Evolutionary conservation across 2,797 vertebrate genomes (phyloP).

Genomic region (Phrynocephalus guinanensis): DNA sequence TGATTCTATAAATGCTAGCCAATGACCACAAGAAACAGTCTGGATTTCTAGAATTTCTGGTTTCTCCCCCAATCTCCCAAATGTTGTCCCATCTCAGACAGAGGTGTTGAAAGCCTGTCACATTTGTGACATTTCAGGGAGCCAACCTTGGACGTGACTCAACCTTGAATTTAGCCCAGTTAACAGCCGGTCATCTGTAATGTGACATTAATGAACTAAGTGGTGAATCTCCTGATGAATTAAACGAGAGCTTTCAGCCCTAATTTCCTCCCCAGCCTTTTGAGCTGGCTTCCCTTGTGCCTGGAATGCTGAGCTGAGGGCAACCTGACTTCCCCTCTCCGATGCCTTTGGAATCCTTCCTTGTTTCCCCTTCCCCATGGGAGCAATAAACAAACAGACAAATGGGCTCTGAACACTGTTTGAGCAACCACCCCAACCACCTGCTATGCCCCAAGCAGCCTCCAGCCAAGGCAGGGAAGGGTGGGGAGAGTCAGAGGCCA

Average conservation of each 20-base stretch:
- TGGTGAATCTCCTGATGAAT: neutral
- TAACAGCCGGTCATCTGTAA: neutral
- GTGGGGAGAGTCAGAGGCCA: constrained; percentile 30
- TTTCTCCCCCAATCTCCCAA: no score
- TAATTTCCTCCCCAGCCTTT: neutral
- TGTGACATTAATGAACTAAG: neutral
- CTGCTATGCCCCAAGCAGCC: constrained; percentile 31
- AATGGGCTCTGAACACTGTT: neutral
- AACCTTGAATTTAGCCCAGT: no score
- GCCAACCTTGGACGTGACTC: no score
- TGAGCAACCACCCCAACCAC: constrained; percentile 1
- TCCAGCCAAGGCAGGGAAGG: neutral
- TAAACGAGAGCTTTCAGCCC: neutral
- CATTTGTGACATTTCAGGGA: no score
- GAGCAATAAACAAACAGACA: constrained; percentile 46
- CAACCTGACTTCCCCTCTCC: constrained; percentile 16
- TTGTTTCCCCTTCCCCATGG: constrained; percentile 37
- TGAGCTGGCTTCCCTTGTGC: neutral
- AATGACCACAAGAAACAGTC: neutral
- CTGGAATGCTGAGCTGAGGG: neutral
- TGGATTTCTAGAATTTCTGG: no score
- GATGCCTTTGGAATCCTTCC: constrained; percentile 4
- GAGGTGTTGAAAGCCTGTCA: no score
- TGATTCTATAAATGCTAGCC: neutral
- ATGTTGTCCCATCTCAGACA: no score